Evolutionary conservation across 2,113 vertebrate species (phyloP), one percentile per base, ranked within the genome.

Genomic region (Macroglossus sobrinus): DNA sequence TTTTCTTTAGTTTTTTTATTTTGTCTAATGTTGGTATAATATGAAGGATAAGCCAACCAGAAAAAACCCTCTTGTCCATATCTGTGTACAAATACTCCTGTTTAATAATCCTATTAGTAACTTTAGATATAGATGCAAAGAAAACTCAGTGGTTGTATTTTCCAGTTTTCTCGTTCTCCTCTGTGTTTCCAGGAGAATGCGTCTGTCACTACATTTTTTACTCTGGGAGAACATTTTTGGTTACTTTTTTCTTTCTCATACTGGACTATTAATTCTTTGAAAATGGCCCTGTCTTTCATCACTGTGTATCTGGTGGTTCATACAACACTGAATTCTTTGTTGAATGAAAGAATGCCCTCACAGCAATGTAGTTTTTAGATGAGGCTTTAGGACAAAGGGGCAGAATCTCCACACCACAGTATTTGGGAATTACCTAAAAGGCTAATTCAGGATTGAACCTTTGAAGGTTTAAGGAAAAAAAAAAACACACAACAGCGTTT

Each of bases 1-100:
- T 82, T 89, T 71, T 79, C 75, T 78, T 84, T 74, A 74, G 47
- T 14, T 94, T 71, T 71, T 96, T 66, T 63, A 47, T 91, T 95
- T 96, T 74, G 43, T 78, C 55, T 93, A 40, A 50, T 63, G 28
- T 84, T 59, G 74, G 55, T 45, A 2, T 71, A 71, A 57, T 76
- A 24, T 30, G 33, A 91, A 47, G 57, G 55, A 66, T 66, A 84
- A 91, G 21, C 40, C 63, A 66, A 45, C 24, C 35, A n/a, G 69
- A 66, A 87, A 68, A 89, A 89, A 63, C 7, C 11, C 7, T 91
- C 26, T 78, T 43, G 84, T 71, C 11, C 2, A 4, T 40, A 55
- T 88, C 61, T 68, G 71, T 89, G 59, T 4, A 8, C 14, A 12
- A 30, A 50, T 57, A 66, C 15, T 50, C 50, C 50, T 50, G 24